phyloP scores from a whole-genome alignment of 1,140 invertebrate genomes.

The Macrotrachela quadricornifera region DNA sequence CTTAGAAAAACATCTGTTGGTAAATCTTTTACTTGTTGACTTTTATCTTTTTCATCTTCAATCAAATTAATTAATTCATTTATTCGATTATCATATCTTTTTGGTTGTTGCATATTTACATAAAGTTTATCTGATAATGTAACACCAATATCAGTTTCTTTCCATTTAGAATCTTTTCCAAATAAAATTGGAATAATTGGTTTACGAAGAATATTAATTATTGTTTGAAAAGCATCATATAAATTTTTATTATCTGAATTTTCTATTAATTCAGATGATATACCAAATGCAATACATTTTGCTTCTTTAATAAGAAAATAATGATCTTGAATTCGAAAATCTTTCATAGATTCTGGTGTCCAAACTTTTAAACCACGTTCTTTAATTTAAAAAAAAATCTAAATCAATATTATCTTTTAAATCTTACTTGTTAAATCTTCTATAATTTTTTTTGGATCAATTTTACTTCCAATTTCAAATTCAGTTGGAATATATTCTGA shows the following conservation, averaged over 20 bases:
- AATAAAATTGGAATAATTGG: neutral
- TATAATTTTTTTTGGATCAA: conserved; percentile 13
- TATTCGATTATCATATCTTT: conserved; percentile 16
- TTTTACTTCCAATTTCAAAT: conserved; percentile 6
- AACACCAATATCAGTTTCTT: conserved; percentile 1
- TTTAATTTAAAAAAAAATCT: no score
- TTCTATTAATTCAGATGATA: conserved; percentile 1
- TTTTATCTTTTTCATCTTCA: conserved; percentile 3
- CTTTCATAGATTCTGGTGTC: neutral
- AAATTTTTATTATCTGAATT: neutral
- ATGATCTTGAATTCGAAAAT: neutral
- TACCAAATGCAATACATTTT: neutral
- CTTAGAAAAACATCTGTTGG: conserved; percentile 19
- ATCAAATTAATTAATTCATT: conserved; percentile 13
- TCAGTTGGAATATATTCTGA: conserved; percentile 11
- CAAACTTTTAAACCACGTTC: neutral
- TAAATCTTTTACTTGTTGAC: conserved; percentile 1
- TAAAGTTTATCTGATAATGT: conserved; percentile 11
- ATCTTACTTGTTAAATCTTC: conserved; percentile 13
- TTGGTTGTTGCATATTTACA: conserved; percentile 24
- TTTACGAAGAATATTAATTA: neutral
- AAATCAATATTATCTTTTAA: no score
- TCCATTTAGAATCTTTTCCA: neutral
- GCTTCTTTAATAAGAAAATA: conserved; percentile 1
- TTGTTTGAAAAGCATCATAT: neutral